Conservation (phyloP, 2,113 vertebrate genomes). For the Hipposideros armiger region DNA sequence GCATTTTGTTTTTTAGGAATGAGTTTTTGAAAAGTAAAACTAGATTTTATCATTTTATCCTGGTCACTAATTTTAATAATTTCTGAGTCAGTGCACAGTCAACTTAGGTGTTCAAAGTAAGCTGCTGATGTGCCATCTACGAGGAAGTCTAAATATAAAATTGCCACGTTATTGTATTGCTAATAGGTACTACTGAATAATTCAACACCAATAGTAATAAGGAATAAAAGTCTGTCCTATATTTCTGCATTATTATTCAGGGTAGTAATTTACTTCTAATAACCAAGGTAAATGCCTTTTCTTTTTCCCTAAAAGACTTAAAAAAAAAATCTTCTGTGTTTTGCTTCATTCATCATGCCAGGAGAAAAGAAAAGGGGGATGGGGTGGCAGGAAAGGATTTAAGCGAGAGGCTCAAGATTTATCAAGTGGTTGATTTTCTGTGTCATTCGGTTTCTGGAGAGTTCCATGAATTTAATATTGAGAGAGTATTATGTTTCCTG, state of each 20-base stretch:
- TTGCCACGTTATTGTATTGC: slow-evolving; percentile 87
- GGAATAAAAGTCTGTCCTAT: slow-evolving; percentile 86
- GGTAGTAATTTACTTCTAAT: slow-evolving; percentile 89
- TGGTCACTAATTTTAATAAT: slow-evolving; percentile 88
- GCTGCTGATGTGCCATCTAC: slow-evolving; percentile 86
- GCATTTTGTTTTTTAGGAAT: background rate
- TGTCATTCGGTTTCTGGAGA: slow-evolving; percentile 81
- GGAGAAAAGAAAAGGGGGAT: slow-evolving; percentile 51
- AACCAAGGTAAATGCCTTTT: slow-evolving; percentile 80
- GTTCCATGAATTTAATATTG: background rate
- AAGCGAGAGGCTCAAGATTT: slow-evolving; percentile 74
- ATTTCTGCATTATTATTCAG: slow-evolving; percentile 86
- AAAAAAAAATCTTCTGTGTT: slow-evolving; percentile 85
- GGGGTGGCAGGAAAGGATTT: slow-evolving; percentile 68
- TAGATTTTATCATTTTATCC: slow-evolving; percentile 67
- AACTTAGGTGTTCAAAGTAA: slow-evolving; percentile 87
- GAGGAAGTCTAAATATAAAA: slow-evolving; percentile 92
- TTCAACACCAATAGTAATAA: slow-evolving; percentile 91
- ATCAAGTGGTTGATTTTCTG: slow-evolving; percentile 63
- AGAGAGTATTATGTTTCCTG: slow-evolving; percentile 3
- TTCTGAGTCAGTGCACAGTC: slow-evolving; percentile 83
- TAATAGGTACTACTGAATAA: slow-evolving; percentile 92
- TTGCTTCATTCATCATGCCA: slow-evolving; percentile 83
- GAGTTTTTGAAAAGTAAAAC: slow-evolving; percentile 35
- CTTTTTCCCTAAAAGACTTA: slow-evolving; percentile 77